Conservation (phyloP, 1,140 invertebrate species). For the Mylabris phalerata region DNA sequence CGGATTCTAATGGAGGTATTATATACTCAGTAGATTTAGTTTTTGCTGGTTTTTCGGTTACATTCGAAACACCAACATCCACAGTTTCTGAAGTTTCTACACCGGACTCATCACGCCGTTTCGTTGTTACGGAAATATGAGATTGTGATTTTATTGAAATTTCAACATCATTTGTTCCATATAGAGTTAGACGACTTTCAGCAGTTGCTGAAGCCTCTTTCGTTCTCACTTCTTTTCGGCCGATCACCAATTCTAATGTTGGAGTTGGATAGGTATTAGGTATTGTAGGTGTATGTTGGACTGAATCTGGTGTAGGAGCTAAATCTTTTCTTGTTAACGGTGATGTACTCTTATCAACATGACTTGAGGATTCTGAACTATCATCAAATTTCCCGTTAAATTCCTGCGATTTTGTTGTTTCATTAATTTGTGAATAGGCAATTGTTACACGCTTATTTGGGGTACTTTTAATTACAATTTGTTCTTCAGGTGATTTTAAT, state of each 20-base stretch:
- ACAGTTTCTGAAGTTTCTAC: slow-evolving; percentile 43
- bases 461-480: slow-evolving; percentile 25
- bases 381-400: background rate
- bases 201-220: slow-evolving; percentile 46
- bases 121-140: slow-evolving; percentile 46
- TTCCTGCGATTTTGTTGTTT: background rate
- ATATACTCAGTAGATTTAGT: slow-evolving; percentile 33
- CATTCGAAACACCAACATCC: slow-evolving; percentile 42
- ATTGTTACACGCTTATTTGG: slow-evolving; percentile 26
- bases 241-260: slow-evolving; percentile 46
- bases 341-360: slow-evolving; percentile 39
- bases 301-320: slow-evolving; percentile 19
- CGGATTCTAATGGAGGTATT: slow-evolving; percentile 37
- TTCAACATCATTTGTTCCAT: slow-evolving; percentile 45
- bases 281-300: slow-evolving; percentile 5
- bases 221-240: slow-evolving; percentile 46
- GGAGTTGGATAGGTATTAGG: slow-evolving; percentile 28
- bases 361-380: background rate
- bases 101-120: slow-evolving; percentile 38
- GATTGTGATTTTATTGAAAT: slow-evolving; percentile 49
- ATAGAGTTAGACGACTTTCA: slow-evolving; percentile 46
- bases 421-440: slow-evolving; percentile 10
- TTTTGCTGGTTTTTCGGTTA: slow-evolving; percentile 31
- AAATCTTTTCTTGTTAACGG: slow-evolving; percentile 38
- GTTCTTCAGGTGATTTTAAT: slow-evolving; percentile 19